Evolutionary conservation across 2,113 vertebrate species (phyloP).

Genomic region (Aegithalos caudatus): DNA sequence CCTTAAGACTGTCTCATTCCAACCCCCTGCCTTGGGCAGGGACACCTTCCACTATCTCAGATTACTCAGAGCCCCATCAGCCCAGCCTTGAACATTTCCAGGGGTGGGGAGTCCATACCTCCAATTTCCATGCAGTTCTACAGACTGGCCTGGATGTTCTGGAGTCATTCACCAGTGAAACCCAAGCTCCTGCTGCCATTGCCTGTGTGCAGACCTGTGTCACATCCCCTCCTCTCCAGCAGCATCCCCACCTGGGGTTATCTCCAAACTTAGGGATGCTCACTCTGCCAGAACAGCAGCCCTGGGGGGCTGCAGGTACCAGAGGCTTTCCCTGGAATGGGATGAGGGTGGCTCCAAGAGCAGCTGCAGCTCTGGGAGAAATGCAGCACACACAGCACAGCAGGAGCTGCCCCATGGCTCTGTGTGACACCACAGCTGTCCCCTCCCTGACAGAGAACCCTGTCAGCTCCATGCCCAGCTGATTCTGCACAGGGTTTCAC

Average conservation of each 20-base stretch:
- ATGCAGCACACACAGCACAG: not conserved
- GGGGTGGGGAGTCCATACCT: not conserved
- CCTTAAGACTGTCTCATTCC: accelerated
- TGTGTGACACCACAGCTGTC: not conserved
- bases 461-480: not conserved
- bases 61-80: not conserved
- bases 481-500: not conserved
- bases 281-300: not conserved
- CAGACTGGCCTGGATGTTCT: not conserved
- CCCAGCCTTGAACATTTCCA: not conserved
- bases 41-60: not conserved
- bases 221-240: not conserved
- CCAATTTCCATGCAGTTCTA: not conserved
- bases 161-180: not conserved
- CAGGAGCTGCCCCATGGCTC: accelerated
- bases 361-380: not conserved
- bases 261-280: not conserved
- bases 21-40: too few species aligned
- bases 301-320: not conserved
- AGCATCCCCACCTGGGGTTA: not conserved
- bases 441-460: not conserved
- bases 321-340: not conserved
- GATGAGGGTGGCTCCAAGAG: not conserved
- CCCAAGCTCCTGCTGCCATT: not conserved
- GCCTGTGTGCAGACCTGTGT: not conserved